These are phyloP conservation scores for Fulmarus glacialis DNA, from an alignment of 2,113 vertebrate genomes.

Conservation along the genomic window DNA sequence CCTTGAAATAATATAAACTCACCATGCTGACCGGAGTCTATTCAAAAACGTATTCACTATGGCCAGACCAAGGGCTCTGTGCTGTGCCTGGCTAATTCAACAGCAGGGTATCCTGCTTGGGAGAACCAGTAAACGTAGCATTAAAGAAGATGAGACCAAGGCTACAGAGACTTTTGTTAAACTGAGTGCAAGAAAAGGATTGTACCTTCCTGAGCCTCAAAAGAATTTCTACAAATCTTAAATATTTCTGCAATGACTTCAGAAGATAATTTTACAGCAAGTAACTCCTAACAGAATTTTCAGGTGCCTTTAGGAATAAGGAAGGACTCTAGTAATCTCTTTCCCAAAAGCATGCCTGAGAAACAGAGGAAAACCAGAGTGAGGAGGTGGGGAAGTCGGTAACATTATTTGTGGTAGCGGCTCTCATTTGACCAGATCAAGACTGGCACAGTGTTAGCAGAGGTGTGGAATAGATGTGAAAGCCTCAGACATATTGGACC, in stretches of 20 bases:
- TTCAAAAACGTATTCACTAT: background rate
- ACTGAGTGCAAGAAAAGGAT: background rate
- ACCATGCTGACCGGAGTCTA: background rate
- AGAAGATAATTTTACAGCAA: background rate
- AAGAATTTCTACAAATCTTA: background rate
- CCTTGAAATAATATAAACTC: background rate
- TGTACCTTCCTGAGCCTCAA: background rate
- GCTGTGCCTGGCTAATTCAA: background rate
- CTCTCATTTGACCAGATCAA: background rate
- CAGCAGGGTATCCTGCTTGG: background rate
- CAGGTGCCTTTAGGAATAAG: background rate
- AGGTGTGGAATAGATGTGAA: background rate
- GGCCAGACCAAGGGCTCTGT: background rate
- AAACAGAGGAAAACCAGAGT: background rate
- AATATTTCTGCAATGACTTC: background rate
- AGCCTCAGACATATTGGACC: background rate
- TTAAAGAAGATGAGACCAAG: background rate
- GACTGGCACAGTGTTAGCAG: background rate
- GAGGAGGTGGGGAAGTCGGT: background rate
- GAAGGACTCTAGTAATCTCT: background rate
- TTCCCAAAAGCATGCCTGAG: background rate
- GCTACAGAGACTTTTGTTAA: background rate
- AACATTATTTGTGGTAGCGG: fast-evolving
- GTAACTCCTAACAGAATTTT: background rate
- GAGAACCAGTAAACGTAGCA: background rate